Conservation (phyloP, 1,140 invertebrate species). For the Drosophila pseudoobscura region DNA sequence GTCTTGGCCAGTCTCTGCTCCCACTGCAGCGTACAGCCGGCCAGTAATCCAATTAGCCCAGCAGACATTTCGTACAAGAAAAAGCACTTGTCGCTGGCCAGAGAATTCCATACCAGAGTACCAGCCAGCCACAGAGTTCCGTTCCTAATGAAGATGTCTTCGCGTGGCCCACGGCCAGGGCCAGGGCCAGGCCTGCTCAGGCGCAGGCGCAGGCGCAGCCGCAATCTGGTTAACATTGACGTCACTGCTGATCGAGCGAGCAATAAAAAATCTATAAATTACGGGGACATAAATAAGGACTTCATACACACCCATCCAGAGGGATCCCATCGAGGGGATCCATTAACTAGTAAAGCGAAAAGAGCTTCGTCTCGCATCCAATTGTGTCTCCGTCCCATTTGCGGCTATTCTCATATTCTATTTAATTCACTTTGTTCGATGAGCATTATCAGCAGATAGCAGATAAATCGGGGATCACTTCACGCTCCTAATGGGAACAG, state of each 20-base stretch:
- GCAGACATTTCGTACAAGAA: conserved; percentile 77
- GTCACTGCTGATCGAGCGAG: not conserved
- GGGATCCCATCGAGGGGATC: not conserved
- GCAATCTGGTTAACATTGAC: too few species aligned
- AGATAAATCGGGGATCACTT: conserved; percentile 83
- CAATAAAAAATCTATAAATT: conserved; percentile 73
- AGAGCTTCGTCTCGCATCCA: not conserved
- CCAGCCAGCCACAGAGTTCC: not conserved
- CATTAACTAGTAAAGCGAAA: not conserved
- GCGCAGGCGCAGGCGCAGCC: not conserved
- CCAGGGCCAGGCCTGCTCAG: conserved; percentile 15
- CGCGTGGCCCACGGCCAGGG: conserved; percentile 42
- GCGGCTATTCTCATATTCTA: conserved; percentile 76
- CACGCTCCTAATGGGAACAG: conserved; percentile 81
- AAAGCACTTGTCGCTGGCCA: conserved; percentile 69
- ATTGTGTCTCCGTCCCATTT: conserved; percentile 30
- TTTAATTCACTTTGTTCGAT: conserved; percentile 83
- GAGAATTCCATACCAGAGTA: too few species aligned
- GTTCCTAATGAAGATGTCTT: conserved; percentile 76
- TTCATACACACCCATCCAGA: conserved; percentile 32
- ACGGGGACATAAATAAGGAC: conserved; percentile 64
- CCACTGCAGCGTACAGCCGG: not conserved
- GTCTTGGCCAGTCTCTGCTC: too few species aligned
- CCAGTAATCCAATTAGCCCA: conserved; percentile 75
- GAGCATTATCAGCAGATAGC: conserved; percentile 83